Evolutionary conservation across 2,113 vertebrate species (phyloP).

Genomic region (Lucifuga dentata): DNA sequence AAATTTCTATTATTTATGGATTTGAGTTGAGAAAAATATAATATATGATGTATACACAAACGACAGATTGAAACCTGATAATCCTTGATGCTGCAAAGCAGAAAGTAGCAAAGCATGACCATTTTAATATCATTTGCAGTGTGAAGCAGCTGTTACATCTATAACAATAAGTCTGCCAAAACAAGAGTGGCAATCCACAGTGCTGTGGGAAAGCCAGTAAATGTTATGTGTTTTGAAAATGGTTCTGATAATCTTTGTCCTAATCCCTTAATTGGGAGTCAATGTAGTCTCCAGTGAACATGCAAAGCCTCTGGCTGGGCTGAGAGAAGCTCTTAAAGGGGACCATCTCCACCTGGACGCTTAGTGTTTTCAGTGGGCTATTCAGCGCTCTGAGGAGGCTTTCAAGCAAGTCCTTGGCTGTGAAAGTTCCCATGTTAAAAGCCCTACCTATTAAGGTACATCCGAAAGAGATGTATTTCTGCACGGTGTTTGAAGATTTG

Average conservation of each 20-base stretch:
- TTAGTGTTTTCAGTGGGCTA: constrained; percentile 48
- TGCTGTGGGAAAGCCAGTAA: constrained; percentile 74
- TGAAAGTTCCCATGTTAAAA: constrained; percentile 81
- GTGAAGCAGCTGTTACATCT: constrained; percentile 57
- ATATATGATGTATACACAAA: constrained; percentile 41
- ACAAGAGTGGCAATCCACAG: constrained; percentile 43
- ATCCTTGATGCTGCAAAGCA: constrained; percentile 38
- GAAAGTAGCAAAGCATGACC: constrained; percentile 24
- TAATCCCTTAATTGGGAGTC: constrained; percentile 82
- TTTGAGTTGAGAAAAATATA: constrained; percentile 33
- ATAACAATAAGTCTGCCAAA: constrained; percentile 63
- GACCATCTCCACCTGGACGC: constrained; percentile 76
- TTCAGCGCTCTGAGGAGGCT: constrained; percentile 74
- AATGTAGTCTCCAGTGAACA: constrained; percentile 69
- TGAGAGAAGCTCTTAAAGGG: constrained; percentile 59
- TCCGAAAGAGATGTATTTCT: constrained; percentile 82
- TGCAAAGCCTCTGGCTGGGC: constrained; percentile 62
- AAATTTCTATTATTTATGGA: constrained; percentile 41
- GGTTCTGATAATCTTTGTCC: constrained; percentile 72
- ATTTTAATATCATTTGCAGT: constrained; percentile 40
- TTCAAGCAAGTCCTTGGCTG: constrained; percentile 79
- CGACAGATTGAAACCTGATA: constrained; percentile 52
- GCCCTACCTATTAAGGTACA: constrained; percentile 77
- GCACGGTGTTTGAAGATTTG: constrained; percentile 81
- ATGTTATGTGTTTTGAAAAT: constrained; percentile 70